Percentiles rank a stretch among this genome's conserved stretches.
Conservation (phyloP, 2,113 vertebrate species). For the Neogale vison region DNA sequence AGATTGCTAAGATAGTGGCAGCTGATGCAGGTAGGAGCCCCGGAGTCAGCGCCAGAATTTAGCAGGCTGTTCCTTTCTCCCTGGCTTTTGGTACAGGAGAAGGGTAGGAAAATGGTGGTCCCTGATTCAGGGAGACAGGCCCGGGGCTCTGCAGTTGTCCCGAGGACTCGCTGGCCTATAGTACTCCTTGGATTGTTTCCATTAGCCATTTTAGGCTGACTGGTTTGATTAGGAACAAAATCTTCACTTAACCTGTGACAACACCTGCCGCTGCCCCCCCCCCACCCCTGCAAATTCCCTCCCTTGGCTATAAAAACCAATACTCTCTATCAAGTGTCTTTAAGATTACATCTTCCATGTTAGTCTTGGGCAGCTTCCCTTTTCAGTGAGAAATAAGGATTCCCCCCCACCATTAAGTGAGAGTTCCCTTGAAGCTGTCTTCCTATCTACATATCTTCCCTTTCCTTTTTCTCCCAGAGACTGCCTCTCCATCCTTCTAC, state of each 20-base stretch:
- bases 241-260: neutral
- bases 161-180: neutral
- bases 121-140: neutral
- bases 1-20: conserved; percentile 97
- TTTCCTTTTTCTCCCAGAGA: neutral
- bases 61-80: neutral
- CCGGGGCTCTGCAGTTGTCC: neutral
- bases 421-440: neutral
- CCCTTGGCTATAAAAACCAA: conserved; percentile 28
- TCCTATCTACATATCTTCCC: neutral
- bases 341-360: neutral
- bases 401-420: neutral
- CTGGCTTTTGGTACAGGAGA: neutral
- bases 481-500: neutral
- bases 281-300: neutral
- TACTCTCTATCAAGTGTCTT: neutral
- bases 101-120: neutral
- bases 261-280: no score
- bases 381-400: conserved; percentile 14
- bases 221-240: conserved; percentile 52
- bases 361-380: neutral
- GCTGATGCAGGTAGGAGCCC: conserved; percentile 87
- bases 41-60: neutral
- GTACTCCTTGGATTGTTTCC: neutral
- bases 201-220: neutral